Conservation (phyloP, 2,113 vertebrate species). For the Rhizomys pruinosus region DNA sequence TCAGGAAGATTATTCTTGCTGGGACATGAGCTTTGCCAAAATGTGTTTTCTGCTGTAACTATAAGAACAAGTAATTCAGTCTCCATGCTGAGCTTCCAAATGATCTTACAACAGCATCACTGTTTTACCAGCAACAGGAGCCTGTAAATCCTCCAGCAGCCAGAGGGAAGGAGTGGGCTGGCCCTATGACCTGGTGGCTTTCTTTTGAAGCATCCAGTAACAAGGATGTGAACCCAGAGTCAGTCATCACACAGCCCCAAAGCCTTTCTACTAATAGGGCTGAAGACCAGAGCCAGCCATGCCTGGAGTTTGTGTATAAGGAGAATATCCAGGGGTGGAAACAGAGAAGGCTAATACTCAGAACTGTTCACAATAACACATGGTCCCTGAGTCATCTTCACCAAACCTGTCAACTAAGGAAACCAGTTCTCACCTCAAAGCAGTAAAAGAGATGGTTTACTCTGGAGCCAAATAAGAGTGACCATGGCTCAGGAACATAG, state of each 20-base stretch:
- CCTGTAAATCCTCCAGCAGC: background rate
- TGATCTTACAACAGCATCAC: background rate
- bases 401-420: no score
- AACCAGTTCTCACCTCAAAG: no score
- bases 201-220: background rate
- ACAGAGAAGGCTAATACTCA: background rate
- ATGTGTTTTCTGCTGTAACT: background rate
- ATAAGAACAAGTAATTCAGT: background rate
- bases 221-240: background rate
- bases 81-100: background rate
- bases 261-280: no score
- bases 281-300: accelerated
- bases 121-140: background rate
- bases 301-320: background rate
- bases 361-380: background rate
- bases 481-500: no score
- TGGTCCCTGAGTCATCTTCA: accelerated
- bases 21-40: background rate
- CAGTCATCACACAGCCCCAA: background rate
- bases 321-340: background rate
- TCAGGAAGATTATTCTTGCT: background rate
- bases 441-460: no score
- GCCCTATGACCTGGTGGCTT: background rate
- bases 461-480: no score
- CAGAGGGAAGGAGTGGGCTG: background rate